Base-by-base conservation (phyloP, 2,113 vertebrate species). In the Coptodon rendalli region DNA sequence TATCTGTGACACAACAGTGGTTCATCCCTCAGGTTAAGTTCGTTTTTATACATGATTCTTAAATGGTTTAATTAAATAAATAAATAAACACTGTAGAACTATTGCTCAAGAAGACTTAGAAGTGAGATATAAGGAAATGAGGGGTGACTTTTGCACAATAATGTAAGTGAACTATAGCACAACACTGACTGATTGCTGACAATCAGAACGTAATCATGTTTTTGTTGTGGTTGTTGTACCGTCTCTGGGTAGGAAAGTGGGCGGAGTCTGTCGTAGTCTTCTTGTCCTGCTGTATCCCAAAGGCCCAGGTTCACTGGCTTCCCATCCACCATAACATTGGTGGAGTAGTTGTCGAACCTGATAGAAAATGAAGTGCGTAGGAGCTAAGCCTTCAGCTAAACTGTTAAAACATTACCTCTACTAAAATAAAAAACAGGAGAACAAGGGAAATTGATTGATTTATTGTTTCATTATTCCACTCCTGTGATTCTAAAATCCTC, bases 281-380 rank as follows among this genome's bases (percentile, higher is more conserved):
- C 98, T 95, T 99, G 98, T 89, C 98, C 98, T 84, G 98, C 98
- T 85, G 98, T 99, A 94, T 99, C 98, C 98, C 98, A 99, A 5
- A 99, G 96, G 56, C 98, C 98, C 95, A 99, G 95, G 73, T 99
- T 99, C 85, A 99, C 98, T 0, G 98, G 98, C 91, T 99, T 99
- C 6, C 98, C 98, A 94, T 99, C 98, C 82, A 99, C 98, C 98
- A 99, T 99, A 84, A 99, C 98, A 97, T 99, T 99, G 91, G 98
- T 98, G 78, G 98, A 99, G 90, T 99, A 99, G 96, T 99, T 99
- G 95, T 99, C 98, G 59, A 99, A 99, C 90, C 98, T 99, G 89
- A 80, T 1, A 45, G 50, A 81, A 78, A 3, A 29, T 5, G 6
- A 76, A 19, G 16, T 24, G 17, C 9, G 4, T 61, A 59, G 78